A percentile compares a stretch with the other conserved stretches of the same genome.
phyloP scores from a whole-genome alignment of 1,140 invertebrate genomes.

The Marisa cornuarietis region DNA sequence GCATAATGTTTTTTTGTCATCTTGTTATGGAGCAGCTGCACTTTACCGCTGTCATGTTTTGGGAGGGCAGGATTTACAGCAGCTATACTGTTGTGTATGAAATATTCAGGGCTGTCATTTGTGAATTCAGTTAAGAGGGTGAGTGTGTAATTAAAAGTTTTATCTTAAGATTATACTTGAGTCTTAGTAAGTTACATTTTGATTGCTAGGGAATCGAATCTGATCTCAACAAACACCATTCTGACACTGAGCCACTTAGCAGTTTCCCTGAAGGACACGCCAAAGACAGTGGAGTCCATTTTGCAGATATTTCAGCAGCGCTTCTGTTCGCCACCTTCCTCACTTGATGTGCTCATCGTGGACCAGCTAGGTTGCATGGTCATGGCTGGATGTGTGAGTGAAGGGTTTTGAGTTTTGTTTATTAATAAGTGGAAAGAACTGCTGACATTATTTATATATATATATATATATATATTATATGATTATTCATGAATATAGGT shows the following conservation, averaged over 20 bases:
- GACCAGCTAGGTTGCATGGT: constrained; percentile 98
- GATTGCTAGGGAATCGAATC: constrained; percentile 78
- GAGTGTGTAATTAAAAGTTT: not conserved
- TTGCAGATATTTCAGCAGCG: constrained; percentile 96
- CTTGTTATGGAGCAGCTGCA: too few species aligned
- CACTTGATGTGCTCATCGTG: constrained; percentile 91
- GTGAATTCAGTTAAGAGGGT: not conserved
- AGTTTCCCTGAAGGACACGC: constrained; percentile 88
- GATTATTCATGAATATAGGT: too few species aligned
- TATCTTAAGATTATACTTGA: not conserved
- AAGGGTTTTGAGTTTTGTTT: not conserved
- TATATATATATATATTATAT: too few species aligned
- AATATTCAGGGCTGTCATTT: too few species aligned
- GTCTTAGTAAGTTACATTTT: constrained; percentile 7
- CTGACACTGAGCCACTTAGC: constrained; percentile 97
- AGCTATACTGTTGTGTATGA: too few species aligned
- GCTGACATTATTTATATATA: too few species aligned
- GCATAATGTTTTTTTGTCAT: too few species aligned
- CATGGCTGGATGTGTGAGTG: constrained; percentile 75
- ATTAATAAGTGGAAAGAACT: too few species aligned
- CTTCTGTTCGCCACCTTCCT: constrained; percentile 88
- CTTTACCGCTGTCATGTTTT: too few species aligned
- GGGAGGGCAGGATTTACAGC: too few species aligned
- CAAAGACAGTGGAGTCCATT: constrained; percentile 87
- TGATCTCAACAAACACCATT: constrained; percentile 96